A percentile compares a stretch with the other conserved stretches of the same genome.
phyloP scores from a whole-genome alignment of 2,113 vertebrate genomes.

The Anolis carolinensis region DNA sequence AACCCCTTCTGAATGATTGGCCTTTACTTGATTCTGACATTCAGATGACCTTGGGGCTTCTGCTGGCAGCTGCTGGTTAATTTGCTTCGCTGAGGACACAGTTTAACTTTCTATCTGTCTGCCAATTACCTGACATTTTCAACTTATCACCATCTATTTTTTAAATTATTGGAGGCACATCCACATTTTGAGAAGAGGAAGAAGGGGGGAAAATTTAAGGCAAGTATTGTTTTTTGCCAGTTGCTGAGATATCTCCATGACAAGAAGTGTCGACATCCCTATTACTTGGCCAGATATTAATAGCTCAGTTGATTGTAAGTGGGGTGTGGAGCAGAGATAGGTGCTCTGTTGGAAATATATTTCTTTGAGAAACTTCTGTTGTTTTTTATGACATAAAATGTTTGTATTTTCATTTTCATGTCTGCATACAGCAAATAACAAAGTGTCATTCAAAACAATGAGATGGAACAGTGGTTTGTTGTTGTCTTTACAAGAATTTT shows the following conservation, averaged over 20 bases:
- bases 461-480: background rate
- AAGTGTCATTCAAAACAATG: background rate
- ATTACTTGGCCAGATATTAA: constrained; percentile 61
- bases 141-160: constrained; percentile 88
- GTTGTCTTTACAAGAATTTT: constrained; percentile 3
- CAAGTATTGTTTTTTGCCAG: constrained; percentile 58
- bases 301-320: constrained; percentile 24
- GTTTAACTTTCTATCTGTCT: constrained; percentile 87
- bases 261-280: background rate
- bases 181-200: constrained; percentile 77
- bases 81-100: constrained; percentile 87
- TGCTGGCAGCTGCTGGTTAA: constrained; percentile 84
- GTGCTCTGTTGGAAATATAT: background rate
- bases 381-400: background rate
- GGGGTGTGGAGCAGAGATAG: background rate
- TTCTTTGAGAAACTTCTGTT: constrained; percentile 1
- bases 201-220: constrained; percentile 63
- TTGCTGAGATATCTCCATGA: constrained; percentile 51
- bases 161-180: constrained; percentile 83
- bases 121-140: constrained; percentile 88
- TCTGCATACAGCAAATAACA: accelerated
- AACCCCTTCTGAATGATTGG: constrained; percentile 93
- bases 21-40: constrained; percentile 90
- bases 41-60: constrained; percentile 89
- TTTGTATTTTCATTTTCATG: background rate